Evolutionary conservation across 2,113 vertebrate species (phyloP), one percentile per base, ranked within the genome.

Genomic region (Barnardius zonarius): DNA sequence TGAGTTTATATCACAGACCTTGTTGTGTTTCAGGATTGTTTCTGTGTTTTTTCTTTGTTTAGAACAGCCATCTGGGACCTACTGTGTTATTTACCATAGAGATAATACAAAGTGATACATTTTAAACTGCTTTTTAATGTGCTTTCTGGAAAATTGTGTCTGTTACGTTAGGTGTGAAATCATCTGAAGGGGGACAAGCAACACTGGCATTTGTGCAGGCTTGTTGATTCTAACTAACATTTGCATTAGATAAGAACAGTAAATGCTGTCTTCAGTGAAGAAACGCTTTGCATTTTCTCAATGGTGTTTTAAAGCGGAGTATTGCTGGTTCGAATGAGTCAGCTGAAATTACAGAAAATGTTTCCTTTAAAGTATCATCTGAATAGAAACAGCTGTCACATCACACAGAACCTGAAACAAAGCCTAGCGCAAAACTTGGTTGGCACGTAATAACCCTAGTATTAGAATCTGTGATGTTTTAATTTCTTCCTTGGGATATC

Each of bases 351-450:
- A 95, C 72, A 95, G 81, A 96, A 84, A 96, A 86, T 54, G 81
- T 93, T 97, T 97, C 85, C 76, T 94, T 84, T 89, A 96, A 94
- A 95, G 75, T 35, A 63, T 64, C 76, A 43, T 64, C 83, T 98
- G 97, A 98, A 98, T 96, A 92, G 97, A 96, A 97, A 93, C 97
- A 98, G 96, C 97, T 98, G 97, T 95, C 95, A 89, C 92, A 95
- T 96, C 97, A 72, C 90, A 83, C 44, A 96, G 88, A 96, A 95
- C 78, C 74, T 88, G 83, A 96, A 97, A 97, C 91, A 98, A 97
- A 87, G 92, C 86, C 49, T 68, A 89, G 77, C 66, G 72, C 78
- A 87, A 87, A 96, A 94, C 94, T 96, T 87, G 69, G 82, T 95
- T 97, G 96, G 88, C 95, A 67, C 84, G 66, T 95, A 97, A 94